Evolutionary conservation across 37 sponge, comb jelly and placozoan species (phyloP), one percentile per base, ranked within the genome.

Genomic region (Beroe forskalii): DNA sequence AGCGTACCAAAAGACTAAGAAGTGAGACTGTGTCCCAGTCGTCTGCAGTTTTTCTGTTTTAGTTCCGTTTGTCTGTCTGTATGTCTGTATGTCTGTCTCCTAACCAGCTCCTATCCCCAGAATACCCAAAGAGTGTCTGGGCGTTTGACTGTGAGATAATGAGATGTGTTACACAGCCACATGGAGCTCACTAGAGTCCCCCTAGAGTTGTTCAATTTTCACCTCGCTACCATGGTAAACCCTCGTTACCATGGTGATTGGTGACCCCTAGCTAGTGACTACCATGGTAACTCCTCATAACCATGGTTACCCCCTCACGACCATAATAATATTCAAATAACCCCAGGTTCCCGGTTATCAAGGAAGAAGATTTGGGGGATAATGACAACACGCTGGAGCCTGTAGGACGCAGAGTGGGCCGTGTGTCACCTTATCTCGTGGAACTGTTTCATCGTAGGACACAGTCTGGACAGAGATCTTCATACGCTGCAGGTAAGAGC

Each of bases 151-250:
- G 1, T 48, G 39, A 4, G 86, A 80, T 27, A 42, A 48, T 43
- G 86, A 80, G 55, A 80, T 80, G 86, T 41, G 44, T 44, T 80
- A 80, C 86, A 80, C 86, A 14, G 86, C 86, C 28, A 48, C 14
- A 42, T 80, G 86, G 86, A 80, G 28, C 86, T 80, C 0, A 44
- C 86, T 35, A 23, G 86, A 1, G 55, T 80, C 31, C 40, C 86
- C 4, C 48, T 80, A 1, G 86, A 42, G 44, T n/a, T n/a, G n/a
- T n/a, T n/a, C n/a, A n/a, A n/a, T n/a, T n/a, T n/a, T n/a, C n/a
- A n/a, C n/a, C n/a, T n/a, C n/a, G n/a, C n/a, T n/a, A n/a, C n/a
- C n/a, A n/a, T n/a, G n/a, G n/a, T n/a, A n/a, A n/a, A n/a, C n/a
- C n/a, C n/a, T n/a, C n/a, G n/a, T n/a, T n/a, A n/a, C n/a, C n/a